These are phyloP conservation scores for Spisula solida DNA, from an alignment of 2,888 invertebrate species.

Conservation along the genomic window DNA sequence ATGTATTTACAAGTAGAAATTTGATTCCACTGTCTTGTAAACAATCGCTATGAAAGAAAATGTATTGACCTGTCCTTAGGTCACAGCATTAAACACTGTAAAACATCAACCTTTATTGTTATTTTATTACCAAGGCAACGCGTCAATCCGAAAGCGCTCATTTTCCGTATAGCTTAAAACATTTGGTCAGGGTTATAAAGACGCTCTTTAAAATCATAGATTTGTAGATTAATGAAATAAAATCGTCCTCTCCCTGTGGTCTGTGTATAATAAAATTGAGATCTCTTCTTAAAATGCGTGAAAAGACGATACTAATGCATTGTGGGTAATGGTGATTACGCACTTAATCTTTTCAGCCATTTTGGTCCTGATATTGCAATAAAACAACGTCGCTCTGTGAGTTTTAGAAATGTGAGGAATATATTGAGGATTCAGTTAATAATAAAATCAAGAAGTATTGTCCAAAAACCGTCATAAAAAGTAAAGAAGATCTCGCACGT, in stretches of 20 bases:
- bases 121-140: conserved; percentile 43
- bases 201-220: conserved; percentile 49
- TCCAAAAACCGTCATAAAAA: conserved; percentile 39
- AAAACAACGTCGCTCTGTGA: conserved; percentile 21
- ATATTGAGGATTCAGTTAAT: conserved; percentile 25
- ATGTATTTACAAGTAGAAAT: not conserved
- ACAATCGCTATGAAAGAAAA: not conserved
- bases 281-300: conserved; percentile 59
- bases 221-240: conserved; percentile 44
- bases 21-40: not conserved
- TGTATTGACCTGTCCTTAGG: conserved; percentile 20
- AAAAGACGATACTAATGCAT: conserved; percentile 60
- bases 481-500: conserved; percentile 25
- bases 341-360: conserved; percentile 30
- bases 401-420: conserved; percentile 45
- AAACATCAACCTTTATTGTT: conserved; percentile 27
- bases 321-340: conserved; percentile 46
- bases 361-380: conserved; percentile 40
- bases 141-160: conserved; percentile 44
- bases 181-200: conserved; percentile 59
- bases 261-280: conserved; percentile 49
- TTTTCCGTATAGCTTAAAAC: conserved; percentile 41
- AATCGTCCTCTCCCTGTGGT: conserved; percentile 55
- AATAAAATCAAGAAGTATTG: conserved; percentile 38
- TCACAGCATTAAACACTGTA: not conserved